phyloP scores from a whole-genome alignment of 2,888 invertebrate genomes.

The Folsomia manolachei region DNA sequence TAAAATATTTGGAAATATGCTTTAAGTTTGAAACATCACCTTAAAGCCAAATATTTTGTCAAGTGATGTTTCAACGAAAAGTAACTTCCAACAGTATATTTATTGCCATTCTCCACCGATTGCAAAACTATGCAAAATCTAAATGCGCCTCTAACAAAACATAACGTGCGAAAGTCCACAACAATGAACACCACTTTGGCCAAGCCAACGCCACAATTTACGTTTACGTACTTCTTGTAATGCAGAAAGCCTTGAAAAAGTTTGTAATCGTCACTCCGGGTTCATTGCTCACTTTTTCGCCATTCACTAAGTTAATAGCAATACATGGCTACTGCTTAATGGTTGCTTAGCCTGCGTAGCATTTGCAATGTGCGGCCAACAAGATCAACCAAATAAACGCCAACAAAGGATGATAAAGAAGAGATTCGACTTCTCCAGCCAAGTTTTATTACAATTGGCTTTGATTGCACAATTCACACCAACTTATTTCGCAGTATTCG shows the following conservation, averaged over 20 bases:
- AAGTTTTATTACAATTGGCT: too few species aligned
- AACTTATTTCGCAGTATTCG: too few species aligned
- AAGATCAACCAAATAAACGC: not conserved
- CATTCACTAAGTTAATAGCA: too few species aligned
- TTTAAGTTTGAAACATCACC: too few species aligned
- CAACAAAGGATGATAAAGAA: not conserved
- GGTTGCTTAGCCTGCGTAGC: not conserved
- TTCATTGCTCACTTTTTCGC: slow-evolving; percentile 26
- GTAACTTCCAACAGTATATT: too few species aligned
- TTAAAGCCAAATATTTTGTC: too few species aligned
- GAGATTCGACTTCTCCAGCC: not conserved
- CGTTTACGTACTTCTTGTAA: not conserved
- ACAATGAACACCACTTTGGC: not conserved
- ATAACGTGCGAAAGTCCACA: not conserved
- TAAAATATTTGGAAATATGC: too few species aligned
- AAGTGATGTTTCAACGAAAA: too few species aligned
- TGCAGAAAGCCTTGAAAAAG: slow-evolving; percentile 29
- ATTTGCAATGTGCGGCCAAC: not conserved
- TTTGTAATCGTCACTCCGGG: slow-evolving; percentile 24
- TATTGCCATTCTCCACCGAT: too few species aligned
- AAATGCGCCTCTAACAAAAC: too few species aligned
- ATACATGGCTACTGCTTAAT: not conserved
- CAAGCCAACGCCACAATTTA: not conserved
- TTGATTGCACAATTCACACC: not conserved
- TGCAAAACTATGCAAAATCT: too few species aligned